phyloP scores from a whole-genome alignment of 2,797 vertebrate genomes.

The Ibycter americanus region DNA sequence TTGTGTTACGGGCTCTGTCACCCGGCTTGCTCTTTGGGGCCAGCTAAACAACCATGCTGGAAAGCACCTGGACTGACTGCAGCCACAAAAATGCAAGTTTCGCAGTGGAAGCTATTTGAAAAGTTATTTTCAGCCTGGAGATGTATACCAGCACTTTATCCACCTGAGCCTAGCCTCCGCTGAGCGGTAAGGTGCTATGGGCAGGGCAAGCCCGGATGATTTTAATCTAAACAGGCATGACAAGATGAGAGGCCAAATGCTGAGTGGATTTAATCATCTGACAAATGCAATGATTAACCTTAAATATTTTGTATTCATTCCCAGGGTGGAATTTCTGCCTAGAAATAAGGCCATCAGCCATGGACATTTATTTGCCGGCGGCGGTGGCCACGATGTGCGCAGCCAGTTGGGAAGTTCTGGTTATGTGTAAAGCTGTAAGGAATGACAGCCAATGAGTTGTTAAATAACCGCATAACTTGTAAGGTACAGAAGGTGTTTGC shows the following conservation, averaged over 20 bases:
- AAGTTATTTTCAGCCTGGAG: background rate
- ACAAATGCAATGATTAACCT: conserved; percentile 19
- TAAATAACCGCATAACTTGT: background rate
- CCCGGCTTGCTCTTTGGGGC: background rate
- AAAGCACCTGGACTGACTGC: background rate
- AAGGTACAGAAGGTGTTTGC: background rate
- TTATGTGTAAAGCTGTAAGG: background rate
- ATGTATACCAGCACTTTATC: background rate
- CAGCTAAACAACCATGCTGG: background rate
- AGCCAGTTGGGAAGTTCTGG: background rate
- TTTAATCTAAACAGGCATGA: background rate
- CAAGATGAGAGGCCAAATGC: background rate
- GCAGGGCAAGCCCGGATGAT: background rate
- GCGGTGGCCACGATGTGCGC: background rate
- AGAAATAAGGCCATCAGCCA: background rate
- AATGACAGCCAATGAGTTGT: background rate
- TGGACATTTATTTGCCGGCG: background rate
- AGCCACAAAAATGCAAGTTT: background rate
- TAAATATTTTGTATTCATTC: background rate
- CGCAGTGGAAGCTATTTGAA: background rate
- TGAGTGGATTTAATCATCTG: conserved; percentile 28
- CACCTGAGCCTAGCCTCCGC: background rate
- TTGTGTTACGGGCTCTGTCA: background rate
- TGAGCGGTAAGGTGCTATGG: background rate
- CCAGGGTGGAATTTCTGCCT: background rate